Evolutionary conservation across 2,888 invertebrate genomes (phyloP).

Genomic region (Ferdinandea cuprea): DNA sequence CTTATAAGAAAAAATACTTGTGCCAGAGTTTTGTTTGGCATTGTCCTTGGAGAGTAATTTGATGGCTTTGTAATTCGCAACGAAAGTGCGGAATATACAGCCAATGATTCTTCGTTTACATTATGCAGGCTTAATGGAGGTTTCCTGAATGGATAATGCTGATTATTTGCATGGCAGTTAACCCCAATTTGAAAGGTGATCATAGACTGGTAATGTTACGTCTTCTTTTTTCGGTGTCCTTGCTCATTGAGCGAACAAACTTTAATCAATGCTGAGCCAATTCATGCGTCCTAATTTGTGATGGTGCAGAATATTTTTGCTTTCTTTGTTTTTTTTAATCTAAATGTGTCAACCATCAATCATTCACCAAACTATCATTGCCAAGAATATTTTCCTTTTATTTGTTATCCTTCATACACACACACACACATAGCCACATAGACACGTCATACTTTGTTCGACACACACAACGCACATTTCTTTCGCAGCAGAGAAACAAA

Average conservation of each 20-base stretch:
- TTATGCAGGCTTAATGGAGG: conserved; percentile 32
- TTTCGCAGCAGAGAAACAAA: conserved; percentile 26
- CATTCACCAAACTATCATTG: conserved; percentile 64
- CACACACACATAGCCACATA: neutral
- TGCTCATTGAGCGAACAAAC: neutral
- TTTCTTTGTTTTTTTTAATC: conserved; percentile 44
- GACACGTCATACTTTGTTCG: neutral
- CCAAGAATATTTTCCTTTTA: conserved; percentile 50
- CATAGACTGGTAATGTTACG: too few species aligned
- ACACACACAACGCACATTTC: conserved; percentile 59
- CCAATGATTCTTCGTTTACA: conserved; percentile 13
- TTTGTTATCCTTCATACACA: conserved; percentile 6
- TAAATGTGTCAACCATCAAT: conserved; percentile 71
- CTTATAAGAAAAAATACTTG: conserved; percentile 47
- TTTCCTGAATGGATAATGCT: conserved; percentile 29
- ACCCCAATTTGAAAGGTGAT: too few species aligned
- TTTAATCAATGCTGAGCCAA: conserved; percentile 21
- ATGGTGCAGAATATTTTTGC: neutral
- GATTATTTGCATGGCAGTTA: conserved; percentile 7
- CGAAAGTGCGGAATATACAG: conserved; percentile 34
- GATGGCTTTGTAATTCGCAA: conserved; percentile 43
- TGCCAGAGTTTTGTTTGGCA: too few species aligned
- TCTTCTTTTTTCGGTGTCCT: neutral
- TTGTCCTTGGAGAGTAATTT: conserved; percentile 64
- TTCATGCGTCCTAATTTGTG: conserved; percentile 15